Percentiles rank a stretch among this genome's conserved stretches.
Evolutionary conservation across 1,140 invertebrate species (phyloP).

Genomic region (Diuraphis noxia): DNA sequence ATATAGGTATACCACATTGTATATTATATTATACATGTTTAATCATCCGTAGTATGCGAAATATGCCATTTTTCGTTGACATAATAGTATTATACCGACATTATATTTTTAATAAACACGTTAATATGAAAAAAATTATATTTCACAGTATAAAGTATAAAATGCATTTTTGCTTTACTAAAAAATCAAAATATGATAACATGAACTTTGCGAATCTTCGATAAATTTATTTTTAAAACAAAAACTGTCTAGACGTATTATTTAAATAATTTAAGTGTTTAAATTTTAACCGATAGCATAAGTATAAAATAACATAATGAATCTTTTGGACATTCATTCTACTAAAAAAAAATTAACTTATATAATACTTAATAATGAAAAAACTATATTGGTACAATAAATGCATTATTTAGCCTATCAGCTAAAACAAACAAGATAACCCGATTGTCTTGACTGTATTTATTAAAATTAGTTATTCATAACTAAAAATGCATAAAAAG

Average conservation of each 20-base stretch:
- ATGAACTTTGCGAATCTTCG: not conserved
- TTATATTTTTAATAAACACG: constrained; percentile 10
- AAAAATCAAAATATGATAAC: not conserved
- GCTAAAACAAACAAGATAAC: too few species aligned
- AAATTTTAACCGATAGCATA: not conserved
- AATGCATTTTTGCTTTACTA: not conserved
- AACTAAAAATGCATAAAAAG: too few species aligned
- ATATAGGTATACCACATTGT: not conserved
- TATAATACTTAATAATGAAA: not conserved
- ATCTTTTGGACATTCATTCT: not conserved
- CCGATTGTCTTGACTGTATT: too few species aligned
- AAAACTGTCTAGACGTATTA: not conserved
- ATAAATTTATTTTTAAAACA: not conserved
- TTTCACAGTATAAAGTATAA: not conserved
- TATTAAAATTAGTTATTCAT: too few species aligned
- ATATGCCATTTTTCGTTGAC: not conserved
- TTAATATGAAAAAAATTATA: not conserved
- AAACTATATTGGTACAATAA: too few species aligned
- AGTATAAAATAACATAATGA: not conserved
- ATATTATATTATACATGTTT: not conserved
- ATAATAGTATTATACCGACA: constrained; percentile 3
- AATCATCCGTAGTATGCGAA: not conserved
- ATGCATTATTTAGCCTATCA: too few species aligned
- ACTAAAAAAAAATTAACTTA: not conserved
- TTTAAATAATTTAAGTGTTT: not conserved